These are phyloP conservation scores for Cephalopterus ornatus DNA, from an alignment of 2,113 vertebrate species.

Conservation along the genomic window DNA sequence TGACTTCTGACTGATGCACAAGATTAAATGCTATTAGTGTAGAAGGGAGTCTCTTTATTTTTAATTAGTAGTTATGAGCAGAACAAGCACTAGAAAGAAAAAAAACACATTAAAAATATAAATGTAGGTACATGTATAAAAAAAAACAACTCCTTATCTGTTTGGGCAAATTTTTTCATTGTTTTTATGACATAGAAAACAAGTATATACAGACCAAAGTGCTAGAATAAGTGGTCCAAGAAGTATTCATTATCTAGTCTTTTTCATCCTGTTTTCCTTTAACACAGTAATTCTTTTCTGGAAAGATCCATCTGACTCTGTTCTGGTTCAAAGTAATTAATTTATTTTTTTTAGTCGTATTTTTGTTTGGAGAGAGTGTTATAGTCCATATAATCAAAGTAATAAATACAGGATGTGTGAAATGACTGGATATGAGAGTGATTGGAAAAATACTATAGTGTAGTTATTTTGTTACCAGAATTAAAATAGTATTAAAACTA, in stretches of 20 bases:
- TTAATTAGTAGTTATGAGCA: neutral
- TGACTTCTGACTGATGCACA: neutral
- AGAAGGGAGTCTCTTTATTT: neutral
- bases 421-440: neutral
- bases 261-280: neutral
- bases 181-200: neutral
- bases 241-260: neutral
- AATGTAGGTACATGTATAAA: too few species aligned
- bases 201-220: neutral
- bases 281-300: neutral
- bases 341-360: neutral
- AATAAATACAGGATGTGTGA: neutral
- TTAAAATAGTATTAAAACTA: neutral
- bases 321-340: neutral
- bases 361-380: neutral
- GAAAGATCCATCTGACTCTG: neutral
- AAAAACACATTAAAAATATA: too few species aligned
- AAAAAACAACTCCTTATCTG: too few species aligned
- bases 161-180: neutral
- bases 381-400: too few species aligned
- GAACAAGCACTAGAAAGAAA: neutral
- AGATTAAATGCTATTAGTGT: neutral
- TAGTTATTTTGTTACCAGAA: neutral
- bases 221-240: neutral
- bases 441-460: neutral